These are phyloP conservation scores for Tautogolabrus adspersus DNA, from an alignment of 2,113 vertebrate species.

Conservation along the genomic window DNA sequence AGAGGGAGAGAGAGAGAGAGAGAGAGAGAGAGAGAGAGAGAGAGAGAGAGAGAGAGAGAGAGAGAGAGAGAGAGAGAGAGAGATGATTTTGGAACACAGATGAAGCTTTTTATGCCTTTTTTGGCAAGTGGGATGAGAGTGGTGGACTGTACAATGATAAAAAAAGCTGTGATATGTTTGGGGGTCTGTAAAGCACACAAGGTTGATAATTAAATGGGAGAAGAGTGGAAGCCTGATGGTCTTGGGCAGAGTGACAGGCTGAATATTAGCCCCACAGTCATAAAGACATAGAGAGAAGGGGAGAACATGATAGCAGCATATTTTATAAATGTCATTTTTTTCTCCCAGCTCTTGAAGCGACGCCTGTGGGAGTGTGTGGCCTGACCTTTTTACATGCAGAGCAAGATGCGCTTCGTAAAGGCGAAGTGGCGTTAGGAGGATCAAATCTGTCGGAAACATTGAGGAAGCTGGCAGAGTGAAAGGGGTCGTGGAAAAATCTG, in stretches of 20 bases:
- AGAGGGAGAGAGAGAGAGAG: conserved; percentile 44
- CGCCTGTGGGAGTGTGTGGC: conserved; percentile 46
- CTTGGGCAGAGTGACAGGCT: conserved; percentile 53
- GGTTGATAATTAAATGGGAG: conserved; percentile 61
- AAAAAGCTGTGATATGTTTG: conserved; percentile 36
- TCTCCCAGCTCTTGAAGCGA: conserved; percentile 57
- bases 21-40: background rate
- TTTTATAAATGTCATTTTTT: conserved; percentile 75
- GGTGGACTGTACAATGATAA: conserved; percentile 37
- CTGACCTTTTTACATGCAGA: conserved; percentile 68
- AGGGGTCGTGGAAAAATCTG: conserved; percentile 27
- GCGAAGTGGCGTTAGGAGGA: conserved; percentile 35
- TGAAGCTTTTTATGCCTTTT: conserved; percentile 33
- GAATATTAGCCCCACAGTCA: conserved; percentile 57
- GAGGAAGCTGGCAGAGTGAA: conserved; percentile 3
- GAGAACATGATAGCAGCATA: conserved; percentile 50
- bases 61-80: conserved; percentile 17
- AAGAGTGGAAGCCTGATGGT: conserved; percentile 40
- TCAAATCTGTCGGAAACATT: conserved; percentile 27
- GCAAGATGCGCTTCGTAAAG: conserved; percentile 41
- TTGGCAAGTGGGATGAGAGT: background rate
- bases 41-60: conserved; percentile 37
- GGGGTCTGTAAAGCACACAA: conserved; percentile 7
- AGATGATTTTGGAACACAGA: conserved; percentile 51
- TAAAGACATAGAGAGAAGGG: conserved; percentile 28